These are phyloP conservation scores for Anhinga rufa DNA, from an alignment of 2,113 vertebrate genomes.

Conservation along the genomic window DNA sequence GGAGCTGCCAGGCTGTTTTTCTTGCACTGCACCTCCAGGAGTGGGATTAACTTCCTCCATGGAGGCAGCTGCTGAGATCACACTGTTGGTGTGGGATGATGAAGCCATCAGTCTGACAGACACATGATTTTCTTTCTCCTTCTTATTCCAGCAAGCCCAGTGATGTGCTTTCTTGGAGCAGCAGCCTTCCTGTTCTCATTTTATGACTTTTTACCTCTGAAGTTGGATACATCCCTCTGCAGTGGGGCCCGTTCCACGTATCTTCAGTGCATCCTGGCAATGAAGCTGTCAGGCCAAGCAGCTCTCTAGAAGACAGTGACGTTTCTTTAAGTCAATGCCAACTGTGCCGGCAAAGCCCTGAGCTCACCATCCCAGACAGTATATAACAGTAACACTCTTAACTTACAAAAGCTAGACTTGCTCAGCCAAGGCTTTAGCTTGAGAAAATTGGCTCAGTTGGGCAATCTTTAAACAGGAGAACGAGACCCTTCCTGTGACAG, in stretches of 20 bases:
- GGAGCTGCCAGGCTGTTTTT: neutral
- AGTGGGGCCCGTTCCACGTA: rapidly evolving
- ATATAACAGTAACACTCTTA: neutral
- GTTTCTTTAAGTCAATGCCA: neutral
- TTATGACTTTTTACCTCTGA: neutral
- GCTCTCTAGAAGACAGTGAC: neutral
- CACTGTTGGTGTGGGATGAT: neutral
- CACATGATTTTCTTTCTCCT: neutral
- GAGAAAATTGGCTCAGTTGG: neutral
- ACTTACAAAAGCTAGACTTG: neutral
- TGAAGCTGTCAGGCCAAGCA: neutral
- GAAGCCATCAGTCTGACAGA: neutral
- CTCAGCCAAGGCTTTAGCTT: neutral
- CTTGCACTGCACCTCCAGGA: neutral
- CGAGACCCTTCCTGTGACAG: neutral
- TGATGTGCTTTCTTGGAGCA: neutral
- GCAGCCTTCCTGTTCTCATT: neutral
- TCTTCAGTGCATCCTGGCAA: neutral
- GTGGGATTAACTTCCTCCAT: neutral
- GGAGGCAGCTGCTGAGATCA: neutral
- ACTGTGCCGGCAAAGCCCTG: neutral
- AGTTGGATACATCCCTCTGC: too few relatives aligned
- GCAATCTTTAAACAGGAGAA: neutral
- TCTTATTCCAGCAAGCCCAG: neutral
- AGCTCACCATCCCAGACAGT: neutral